Evolutionary conservation across 2,888 invertebrate genomes (phyloP), one percentile per base, ranked within the genome.

Genomic region (Ophion obscuratus): DNA sequence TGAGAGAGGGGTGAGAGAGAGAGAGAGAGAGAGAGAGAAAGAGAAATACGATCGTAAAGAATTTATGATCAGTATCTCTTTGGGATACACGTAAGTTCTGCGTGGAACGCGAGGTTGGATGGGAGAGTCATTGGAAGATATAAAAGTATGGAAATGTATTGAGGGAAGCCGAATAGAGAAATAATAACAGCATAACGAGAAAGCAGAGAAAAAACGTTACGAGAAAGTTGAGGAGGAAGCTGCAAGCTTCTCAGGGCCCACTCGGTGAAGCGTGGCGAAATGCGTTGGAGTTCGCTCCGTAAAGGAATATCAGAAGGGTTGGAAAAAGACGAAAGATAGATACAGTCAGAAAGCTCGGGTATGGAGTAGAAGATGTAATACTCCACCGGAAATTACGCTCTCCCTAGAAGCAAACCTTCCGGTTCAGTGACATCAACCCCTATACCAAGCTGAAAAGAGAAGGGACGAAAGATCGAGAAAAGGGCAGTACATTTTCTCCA

Each of bases 311-410:
- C 57, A 47, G 10, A 59, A 71, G 62, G 6, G 62, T 59, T 27
- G 44, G 66, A 44, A 66, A 27, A 24, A 53, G 57, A 20, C 66
- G 53, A n/a, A 62, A 36, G 20, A 62, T 17, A 53, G 47, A 36
- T 40, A 62, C 31, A 11, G 40, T 14, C 6, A 17, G 40, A 14
- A 6, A 31, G 31, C 20, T 20, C 36, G 36, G 7, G 66, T 59
- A 24, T 67, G 36, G 71, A n/a, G 36, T 57, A 83, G 81, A 86
- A 87, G 79, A 66, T 47, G 89, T 87, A 89, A 92, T 90, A 90
- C 87, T 90, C 88, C 24, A 66, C 89, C 92, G 92, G 92, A 92
- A 92, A 92, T 92, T 92, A 91, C 90, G 88, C 89, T 91, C 90
- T 90, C 88, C 88, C 84, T 86, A 86, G 88, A 89, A 89, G 88